Evolutionary conservation across 2,113 vertebrate genomes (phyloP).

Genomic region (Ramphastos sulfuratus): DNA sequence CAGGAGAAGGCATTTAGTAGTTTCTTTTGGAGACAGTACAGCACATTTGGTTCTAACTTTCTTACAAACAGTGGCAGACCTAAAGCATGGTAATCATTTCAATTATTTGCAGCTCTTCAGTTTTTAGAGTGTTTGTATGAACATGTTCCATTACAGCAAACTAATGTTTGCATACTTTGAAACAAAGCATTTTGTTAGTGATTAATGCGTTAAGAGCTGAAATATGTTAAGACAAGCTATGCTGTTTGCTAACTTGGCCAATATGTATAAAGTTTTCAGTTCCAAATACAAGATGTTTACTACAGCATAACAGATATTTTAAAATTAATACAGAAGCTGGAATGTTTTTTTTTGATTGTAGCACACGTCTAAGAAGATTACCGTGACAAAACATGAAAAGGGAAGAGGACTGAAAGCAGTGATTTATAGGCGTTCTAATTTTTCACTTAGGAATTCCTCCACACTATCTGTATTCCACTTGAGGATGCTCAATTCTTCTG

Average conservation of each 20-base stretch:
- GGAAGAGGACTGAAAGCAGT: constrained; percentile 13
- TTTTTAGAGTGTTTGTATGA: constrained; percentile 56
- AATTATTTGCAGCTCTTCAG: constrained; percentile 38
- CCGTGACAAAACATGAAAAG: constrained; percentile 25
- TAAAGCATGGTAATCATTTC: constrained; percentile 47
- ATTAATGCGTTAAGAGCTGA: constrained; percentile 38
- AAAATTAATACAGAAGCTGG: constrained; percentile 33
- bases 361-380: constrained; percentile 38
- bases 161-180: constrained; percentile 61
- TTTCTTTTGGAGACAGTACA: constrained; percentile 36
- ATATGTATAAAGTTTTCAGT: constrained; percentile 30
- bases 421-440: constrained; percentile 89
- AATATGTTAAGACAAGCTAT: constrained; percentile 40
- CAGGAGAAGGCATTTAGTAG: constrained; percentile 11
- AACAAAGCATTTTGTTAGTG: constrained; percentile 54
- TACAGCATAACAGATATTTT: constrained; percentile 18
- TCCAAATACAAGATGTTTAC: constrained; percentile 48
- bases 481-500: constrained; percentile 98
- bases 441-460: constrained; percentile 97
- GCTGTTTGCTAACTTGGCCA: constrained; percentile 58
- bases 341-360: constrained; percentile 41
- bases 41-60: constrained; percentile 48
- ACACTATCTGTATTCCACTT: constrained; percentile 99
- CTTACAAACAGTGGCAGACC: constrained; percentile 39
- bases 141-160: constrained; percentile 57